Conservation (phyloP, 2,888 invertebrate species). For the Sylvicola cinctus region DNA sequence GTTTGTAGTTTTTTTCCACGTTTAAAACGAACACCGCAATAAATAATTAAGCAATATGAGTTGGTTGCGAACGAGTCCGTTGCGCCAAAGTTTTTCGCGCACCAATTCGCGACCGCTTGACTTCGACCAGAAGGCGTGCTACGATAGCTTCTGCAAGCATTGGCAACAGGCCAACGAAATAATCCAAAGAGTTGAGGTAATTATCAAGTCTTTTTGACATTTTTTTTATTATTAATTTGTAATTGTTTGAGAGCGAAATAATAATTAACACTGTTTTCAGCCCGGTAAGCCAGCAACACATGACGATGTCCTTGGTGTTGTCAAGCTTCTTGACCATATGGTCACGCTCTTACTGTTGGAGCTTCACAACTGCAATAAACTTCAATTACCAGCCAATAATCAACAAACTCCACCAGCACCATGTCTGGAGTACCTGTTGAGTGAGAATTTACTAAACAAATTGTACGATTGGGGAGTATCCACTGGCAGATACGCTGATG, state of each 20-base stretch:
- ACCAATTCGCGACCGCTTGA: slow-evolving; percentile 43
- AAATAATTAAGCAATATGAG: slow-evolving; percentile 30
- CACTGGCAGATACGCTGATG: slow-evolving; percentile 68
- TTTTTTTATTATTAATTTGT: slow-evolving; percentile 3
- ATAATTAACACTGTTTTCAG: too few species aligned
- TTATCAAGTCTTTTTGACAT: slow-evolving; percentile 7
- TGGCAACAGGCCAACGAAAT: slow-evolving; percentile 84
- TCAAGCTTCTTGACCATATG: slow-evolving; percentile 84
- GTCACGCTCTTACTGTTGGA: slow-evolving; percentile 65
- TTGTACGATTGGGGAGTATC: slow-evolving; percentile 69
- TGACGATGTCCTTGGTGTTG: slow-evolving; percentile 78
- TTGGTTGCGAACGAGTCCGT: slow-evolving; percentile 43
- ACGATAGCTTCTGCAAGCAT: slow-evolving; percentile 81
- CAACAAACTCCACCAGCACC: slow-evolving; percentile 35
- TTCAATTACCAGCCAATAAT: slow-evolving; percentile 17
- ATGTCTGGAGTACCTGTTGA: slow-evolving; percentile 63
- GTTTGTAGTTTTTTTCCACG: too few species aligned
- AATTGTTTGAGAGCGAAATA: slow-evolving; percentile 1
- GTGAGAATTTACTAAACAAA: slow-evolving; percentile 69
- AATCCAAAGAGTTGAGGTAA: slow-evolving; percentile 42
- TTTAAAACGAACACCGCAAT: too few species aligned
- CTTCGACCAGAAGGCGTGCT: slow-evolving; percentile 75
- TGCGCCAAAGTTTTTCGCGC: slow-evolving; percentile 33
- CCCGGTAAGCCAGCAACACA: slow-evolving; percentile 35
- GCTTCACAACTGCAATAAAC: slow-evolving; percentile 38